Evolutionary conservation across 2,797 vertebrate species (phyloP).

Genomic region (Micrastur ruficollis): DNA sequence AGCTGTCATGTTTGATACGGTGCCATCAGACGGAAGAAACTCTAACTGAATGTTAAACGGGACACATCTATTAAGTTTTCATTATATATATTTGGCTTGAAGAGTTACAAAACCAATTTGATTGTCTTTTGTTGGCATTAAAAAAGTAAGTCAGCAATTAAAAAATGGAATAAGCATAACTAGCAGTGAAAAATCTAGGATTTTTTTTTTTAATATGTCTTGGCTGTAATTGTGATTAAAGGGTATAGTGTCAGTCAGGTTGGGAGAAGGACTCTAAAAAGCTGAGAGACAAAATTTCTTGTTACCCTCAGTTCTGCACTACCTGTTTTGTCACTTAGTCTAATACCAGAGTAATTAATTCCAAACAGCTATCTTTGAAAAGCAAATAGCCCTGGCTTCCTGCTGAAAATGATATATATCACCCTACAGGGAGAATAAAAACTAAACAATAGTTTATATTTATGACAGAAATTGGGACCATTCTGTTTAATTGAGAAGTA

Average conservation of each 20-base stretch:
- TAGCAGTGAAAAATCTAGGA: background rate
- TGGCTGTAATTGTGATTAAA: background rate
- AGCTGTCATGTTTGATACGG: background rate
- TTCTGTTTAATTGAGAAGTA: background rate
- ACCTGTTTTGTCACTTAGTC: conserved; percentile 38
- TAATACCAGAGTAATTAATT: conserved; percentile 41
- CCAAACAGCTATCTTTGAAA: conserved; percentile 7
- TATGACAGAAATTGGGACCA: background rate
- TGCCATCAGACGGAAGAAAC: background rate
- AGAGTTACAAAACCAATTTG: background rate
- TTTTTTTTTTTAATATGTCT: background rate
- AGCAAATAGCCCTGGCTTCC: background rate
- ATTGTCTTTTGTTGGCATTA: conserved; percentile 13
- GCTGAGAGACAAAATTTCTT: conserved; percentile 6
- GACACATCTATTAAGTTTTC: background rate
- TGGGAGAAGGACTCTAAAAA: background rate
- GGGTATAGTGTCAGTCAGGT: background rate
- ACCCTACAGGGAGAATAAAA: background rate
- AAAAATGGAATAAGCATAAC: background rate
- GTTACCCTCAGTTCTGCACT: background rate
- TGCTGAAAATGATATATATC: background rate
- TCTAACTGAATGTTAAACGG: background rate
- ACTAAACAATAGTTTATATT: background rate
- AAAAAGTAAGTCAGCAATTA: background rate
- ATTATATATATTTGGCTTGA: background rate